A percentile compares a stretch with the other conserved stretches of the same genome.
phyloP scores from a whole-genome alignment of 2,797 vertebrate genomes.

The Typhlichthys subterraneus region DNA sequence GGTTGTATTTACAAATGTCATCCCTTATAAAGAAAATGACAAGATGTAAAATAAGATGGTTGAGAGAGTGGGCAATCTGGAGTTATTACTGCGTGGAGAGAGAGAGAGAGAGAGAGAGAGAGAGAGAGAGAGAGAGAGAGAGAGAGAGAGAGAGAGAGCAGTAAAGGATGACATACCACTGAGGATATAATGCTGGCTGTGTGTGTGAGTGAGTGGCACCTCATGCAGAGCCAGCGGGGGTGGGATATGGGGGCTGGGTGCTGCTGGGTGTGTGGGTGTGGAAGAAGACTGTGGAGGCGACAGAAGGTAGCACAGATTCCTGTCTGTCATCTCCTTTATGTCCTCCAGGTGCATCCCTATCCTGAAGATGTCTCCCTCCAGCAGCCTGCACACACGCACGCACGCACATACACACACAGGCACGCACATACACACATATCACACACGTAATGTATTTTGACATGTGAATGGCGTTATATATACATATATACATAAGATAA shows the following conservation, averaged over 20 bases:
- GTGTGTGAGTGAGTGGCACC: not conserved
- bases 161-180: too few relatives aligned
- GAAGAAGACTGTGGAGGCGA: conserved; percentile 56
- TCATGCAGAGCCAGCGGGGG: conserved; percentile 23
- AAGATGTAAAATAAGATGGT: too few relatives aligned
- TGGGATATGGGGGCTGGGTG: conserved; percentile 20
- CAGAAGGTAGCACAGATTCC: conserved; percentile 63
- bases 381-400: conserved; percentile 68
- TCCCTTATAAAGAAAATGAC: too few relatives aligned
- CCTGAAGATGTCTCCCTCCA: conserved; percentile 88
- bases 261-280: conserved; percentile 38
- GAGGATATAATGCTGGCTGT: not conserved
- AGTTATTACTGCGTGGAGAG: not conserved
- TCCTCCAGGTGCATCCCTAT: conserved; percentile 86
- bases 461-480: too few relatives aligned
- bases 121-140: conserved; percentile 41
- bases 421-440: too few relatives aligned
- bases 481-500: too few relatives aligned
- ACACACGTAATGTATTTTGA: too few relatives aligned
- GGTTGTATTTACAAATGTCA: too few relatives aligned
- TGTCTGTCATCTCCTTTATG: conserved; percentile 82
- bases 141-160: conserved; percentile 35
- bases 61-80: not conserved
- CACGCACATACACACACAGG: conserved; percentile 2
- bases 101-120: conserved; percentile 26